Evolutionary conservation across 2,888 invertebrate species (phyloP).

Genomic region (Syrphus vitripennis): DNA sequence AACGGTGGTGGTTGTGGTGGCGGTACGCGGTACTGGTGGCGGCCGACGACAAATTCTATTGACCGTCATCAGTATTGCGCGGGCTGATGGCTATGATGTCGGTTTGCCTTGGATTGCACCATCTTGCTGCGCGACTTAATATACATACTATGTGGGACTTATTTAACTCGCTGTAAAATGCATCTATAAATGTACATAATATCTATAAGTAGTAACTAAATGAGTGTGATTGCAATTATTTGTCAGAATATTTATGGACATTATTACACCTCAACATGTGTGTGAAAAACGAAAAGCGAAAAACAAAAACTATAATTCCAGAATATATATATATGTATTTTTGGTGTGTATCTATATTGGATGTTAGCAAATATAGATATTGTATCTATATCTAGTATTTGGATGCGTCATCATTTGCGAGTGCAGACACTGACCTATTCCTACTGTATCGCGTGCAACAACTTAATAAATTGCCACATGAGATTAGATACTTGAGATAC

Average conservation of each 20-base stretch:
- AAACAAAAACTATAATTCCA: background rate
- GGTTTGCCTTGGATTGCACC: slow-evolving; percentile 58
- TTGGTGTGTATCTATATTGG: slow-evolving; percentile 2
- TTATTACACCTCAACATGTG: slow-evolving; percentile 58
- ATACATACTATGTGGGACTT: slow-evolving; percentile 30
- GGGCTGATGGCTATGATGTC: background rate
- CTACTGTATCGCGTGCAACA: slow-evolving; percentile 69
- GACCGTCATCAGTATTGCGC: slow-evolving; percentile 53
- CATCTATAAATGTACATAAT: background rate
- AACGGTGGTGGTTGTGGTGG: background rate
- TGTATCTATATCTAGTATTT: slow-evolving; percentile 10
- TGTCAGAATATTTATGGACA: slow-evolving; percentile 60
- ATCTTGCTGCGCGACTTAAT: slow-evolving; percentile 22
- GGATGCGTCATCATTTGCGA: slow-evolving; percentile 59
- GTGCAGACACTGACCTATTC: slow-evolving; percentile 71
- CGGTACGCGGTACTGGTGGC: background rate
- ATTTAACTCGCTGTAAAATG: slow-evolving; percentile 14
- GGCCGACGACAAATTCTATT: slow-evolving; percentile 66
- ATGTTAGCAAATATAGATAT: slow-evolving; percentile 21
- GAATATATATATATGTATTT: too few species aligned
- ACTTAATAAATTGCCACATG: slow-evolving; percentile 64
- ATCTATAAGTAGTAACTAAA: background rate
- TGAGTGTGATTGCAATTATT: slow-evolving; percentile 42
- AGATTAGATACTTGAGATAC: slow-evolving; percentile 67
- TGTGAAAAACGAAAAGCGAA: background rate